Evolutionary conservation across 2,888 invertebrate species (phyloP).

Genomic region (Meteorus colon): DNA sequence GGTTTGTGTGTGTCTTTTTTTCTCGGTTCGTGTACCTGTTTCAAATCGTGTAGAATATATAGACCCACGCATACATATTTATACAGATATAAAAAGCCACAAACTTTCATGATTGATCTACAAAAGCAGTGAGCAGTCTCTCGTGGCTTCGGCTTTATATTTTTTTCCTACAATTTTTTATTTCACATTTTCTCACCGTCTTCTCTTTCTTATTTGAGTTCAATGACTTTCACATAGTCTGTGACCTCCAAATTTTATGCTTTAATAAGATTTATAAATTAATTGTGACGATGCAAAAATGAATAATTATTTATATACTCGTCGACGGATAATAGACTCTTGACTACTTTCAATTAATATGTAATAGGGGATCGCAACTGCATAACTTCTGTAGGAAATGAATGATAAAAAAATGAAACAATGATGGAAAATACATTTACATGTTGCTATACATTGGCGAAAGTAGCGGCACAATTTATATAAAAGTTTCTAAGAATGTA

Average conservation of each 20-base stretch:
- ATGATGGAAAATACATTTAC: neutral
- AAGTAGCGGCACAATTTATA: neutral
- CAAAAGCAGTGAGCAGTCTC: too few relatives aligned
- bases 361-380: neutral
- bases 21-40: too few relatives aligned
- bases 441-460: neutral
- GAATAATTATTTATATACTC: neutral
- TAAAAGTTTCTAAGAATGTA: neutral
- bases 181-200: neutral
- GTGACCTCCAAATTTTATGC: too few relatives aligned
- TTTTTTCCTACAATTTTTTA: neutral
- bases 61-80: too few relatives aligned
- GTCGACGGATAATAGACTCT: neutral
- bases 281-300: neutral
- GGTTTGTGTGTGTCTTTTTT: too few relatives aligned
- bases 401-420: slow-evolving; percentile 3
- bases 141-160: too few relatives aligned
- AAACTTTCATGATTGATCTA: too few relatives aligned
- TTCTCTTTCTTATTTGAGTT: neutral
- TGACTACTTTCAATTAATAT: slow-evolving; percentile 4
- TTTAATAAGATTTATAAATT: neutral
- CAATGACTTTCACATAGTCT: neutral
- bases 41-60: too few relatives aligned
- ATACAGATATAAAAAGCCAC: too few relatives aligned
- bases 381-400: slow-evolving; percentile 3